These are phyloP conservation scores for Podarcis siculus DNA, from an alignment of 2,797 vertebrate species.

Conservation along the genomic window DNA sequence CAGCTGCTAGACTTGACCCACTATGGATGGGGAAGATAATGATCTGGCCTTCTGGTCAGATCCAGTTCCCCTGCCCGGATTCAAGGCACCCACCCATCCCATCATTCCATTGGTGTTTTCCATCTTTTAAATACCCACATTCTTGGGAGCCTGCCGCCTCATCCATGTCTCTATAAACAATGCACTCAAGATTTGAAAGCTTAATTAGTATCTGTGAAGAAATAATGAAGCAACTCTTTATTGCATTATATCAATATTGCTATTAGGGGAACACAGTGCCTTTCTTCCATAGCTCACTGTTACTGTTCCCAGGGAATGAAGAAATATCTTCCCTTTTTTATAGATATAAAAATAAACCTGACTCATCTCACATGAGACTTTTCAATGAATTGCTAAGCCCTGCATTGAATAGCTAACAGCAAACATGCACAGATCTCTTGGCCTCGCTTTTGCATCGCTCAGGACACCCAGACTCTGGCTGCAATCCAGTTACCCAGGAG, in stretches of 20 bases:
- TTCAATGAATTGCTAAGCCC: background rate
- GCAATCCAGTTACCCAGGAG: too few relatives aligned
- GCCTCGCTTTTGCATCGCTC: background rate
- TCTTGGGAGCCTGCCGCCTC: background rate
- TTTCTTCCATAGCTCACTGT: background rate
- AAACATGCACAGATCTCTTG: background rate
- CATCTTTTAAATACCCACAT: too few relatives aligned
- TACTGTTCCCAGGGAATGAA: background rate
- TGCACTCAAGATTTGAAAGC: background rate
- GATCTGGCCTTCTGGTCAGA: too few relatives aligned
- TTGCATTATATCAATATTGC: background rate
- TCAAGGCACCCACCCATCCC: too few relatives aligned
- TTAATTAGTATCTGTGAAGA: background rate
- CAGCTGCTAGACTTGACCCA: too few relatives aligned
- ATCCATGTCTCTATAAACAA: background rate
- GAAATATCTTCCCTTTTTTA: background rate
- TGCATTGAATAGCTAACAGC: background rate
- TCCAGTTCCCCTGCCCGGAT: too few relatives aligned
- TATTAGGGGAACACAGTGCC: background rate
- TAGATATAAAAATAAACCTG: background rate
- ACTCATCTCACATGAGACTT: background rate
- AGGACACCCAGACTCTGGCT: too few relatives aligned
- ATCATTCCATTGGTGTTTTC: too few relatives aligned
- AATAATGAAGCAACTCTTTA: conserved; percentile 2
- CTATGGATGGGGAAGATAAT: too few relatives aligned